phyloP scores from a whole-genome alignment of 2,888 invertebrate genomes.

The Raillietiella orientalis region DNA sequence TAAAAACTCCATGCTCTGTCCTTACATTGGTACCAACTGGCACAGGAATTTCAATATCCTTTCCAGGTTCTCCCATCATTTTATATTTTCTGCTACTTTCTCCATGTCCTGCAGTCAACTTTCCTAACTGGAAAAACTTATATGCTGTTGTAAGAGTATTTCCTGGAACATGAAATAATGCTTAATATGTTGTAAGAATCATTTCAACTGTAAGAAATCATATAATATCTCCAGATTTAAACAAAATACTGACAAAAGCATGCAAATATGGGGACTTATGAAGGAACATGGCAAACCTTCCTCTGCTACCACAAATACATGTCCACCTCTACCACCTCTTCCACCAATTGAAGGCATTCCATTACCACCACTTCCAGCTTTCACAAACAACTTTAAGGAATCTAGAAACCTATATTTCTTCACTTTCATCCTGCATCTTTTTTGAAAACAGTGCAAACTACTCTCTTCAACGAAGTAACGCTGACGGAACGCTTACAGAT shows the following conservation, averaged over 20 bases:
- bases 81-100: constrained; percentile 34
- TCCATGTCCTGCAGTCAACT: constrained; percentile 31
- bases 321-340: constrained; percentile 65
- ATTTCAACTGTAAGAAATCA: too few relatives aligned
- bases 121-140: too few relatives aligned
- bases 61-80: constrained; percentile 38
- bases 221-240: constrained; percentile 13
- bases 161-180: too few relatives aligned
- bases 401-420: constrained; percentile 29
- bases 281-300: constrained; percentile 5
- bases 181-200: too few relatives aligned
- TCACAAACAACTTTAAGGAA: constrained; percentile 37
- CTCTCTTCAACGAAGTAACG: too few relatives aligned
- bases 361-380: constrained; percentile 49
- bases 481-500: too few relatives aligned
- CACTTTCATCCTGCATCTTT: too few relatives aligned
- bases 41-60: constrained; percentile 32
- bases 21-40: constrained; percentile 47
- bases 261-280: too few relatives aligned
- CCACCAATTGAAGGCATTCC: constrained; percentile 49
- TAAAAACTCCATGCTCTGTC: constrained; percentile 25
- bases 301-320: constrained; percentile 25
- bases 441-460: too few relatives aligned
- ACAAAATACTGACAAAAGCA: constrained; percentile 3
- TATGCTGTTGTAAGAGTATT: too few relatives aligned